Conservation (phyloP, 1,140 invertebrate species). For the Brachionus sp. region DNA sequence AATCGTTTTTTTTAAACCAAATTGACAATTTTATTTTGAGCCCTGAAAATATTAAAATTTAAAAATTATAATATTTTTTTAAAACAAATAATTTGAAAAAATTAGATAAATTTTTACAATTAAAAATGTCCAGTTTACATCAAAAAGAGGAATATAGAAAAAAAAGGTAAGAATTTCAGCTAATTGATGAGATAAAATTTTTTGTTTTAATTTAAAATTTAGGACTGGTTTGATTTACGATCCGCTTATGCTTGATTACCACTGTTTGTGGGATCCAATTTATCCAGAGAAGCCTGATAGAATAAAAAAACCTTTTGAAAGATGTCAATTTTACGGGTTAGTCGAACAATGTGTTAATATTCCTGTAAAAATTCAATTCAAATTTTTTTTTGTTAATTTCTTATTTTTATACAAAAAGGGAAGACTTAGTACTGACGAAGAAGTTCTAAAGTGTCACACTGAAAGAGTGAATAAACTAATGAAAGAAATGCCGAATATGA, state of each 20-base stretch:
- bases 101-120: too few relatives aligned
- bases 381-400: not conserved
- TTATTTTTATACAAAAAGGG: conserved; percentile 53
- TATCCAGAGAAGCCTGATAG: conserved; percentile 78
- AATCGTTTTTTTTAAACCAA: too few relatives aligned
- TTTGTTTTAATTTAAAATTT: not conserved
- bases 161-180: too few relatives aligned
- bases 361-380: conserved; percentile 54
- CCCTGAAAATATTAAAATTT: too few relatives aligned
- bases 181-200: too few relatives aligned
- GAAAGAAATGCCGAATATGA: conserved; percentile 63
- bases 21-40: too few relatives aligned
- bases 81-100: too few relatives aligned
- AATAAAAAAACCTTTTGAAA: conserved; percentile 68
- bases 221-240: conserved; percentile 76
- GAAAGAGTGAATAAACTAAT: conserved; percentile 67
- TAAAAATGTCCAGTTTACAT: too few relatives aligned
- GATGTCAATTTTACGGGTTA: conserved; percentile 71
- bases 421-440: conserved; percentile 68
- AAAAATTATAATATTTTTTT: too few relatives aligned
- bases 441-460: conserved; percentile 65
- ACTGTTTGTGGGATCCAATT: conserved; percentile 75
- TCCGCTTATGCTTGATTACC: conserved; percentile 70
- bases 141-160: too few relatives aligned
- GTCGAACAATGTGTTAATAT: conserved; percentile 64